Evolutionary conservation across 2,113 vertebrate genomes (phyloP).

Genomic region (Todiramphus saurophagus): DNA sequence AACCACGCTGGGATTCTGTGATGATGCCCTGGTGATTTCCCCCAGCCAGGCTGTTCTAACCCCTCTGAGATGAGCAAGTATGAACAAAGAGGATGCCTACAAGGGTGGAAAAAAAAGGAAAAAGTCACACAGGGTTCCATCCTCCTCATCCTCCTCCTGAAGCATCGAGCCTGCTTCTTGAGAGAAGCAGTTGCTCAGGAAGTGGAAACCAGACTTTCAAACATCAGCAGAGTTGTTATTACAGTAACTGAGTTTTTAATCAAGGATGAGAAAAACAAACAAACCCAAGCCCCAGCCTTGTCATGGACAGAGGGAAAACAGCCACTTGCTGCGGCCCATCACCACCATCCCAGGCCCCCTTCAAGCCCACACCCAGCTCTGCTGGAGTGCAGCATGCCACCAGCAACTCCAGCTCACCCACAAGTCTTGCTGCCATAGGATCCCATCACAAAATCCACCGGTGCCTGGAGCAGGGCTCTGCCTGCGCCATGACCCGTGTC

Average conservation of each 20-base stretch:
- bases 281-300: background rate
- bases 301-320: background rate
- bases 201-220: background rate
- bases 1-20: background rate
- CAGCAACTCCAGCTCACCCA: background rate
- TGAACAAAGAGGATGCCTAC: background rate
- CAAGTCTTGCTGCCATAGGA: rapidly evolving
- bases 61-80: rapidly evolving
- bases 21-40: background rate
- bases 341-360: background rate
- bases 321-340: background rate
- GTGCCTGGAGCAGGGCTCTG: background rate
- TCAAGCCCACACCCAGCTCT: background rate
- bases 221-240: background rate
- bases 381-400: background rate
- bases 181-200: rapidly evolving
- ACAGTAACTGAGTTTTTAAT: background rate
- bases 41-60: background rate
- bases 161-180: background rate
- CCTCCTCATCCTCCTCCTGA: background rate
- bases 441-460: background rate
- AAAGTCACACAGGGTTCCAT: background rate
- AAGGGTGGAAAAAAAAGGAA: background rate
- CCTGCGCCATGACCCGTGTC: background rate
- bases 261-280: background rate